phyloP scores from a whole-genome alignment of 2,113 vertebrate genomes.

The Chlamydotis undulata region DNA sequence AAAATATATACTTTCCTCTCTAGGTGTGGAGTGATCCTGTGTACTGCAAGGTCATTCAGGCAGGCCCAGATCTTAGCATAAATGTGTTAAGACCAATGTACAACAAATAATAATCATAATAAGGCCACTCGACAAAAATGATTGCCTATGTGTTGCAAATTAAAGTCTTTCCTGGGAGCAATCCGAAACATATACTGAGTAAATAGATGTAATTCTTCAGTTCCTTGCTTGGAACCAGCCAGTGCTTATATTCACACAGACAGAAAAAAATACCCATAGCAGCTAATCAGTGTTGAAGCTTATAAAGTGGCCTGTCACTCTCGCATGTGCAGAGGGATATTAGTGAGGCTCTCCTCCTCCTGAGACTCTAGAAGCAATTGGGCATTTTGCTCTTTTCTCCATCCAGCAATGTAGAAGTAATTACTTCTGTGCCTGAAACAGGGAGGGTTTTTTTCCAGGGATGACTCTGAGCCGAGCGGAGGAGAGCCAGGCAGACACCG shows the following conservation, averaged over 20 bases:
- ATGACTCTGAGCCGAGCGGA: not conserved
- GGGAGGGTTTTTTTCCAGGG: not conserved
- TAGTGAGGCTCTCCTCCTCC: not conserved
- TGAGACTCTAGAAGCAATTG: not conserved
- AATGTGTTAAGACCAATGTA: not conserved
- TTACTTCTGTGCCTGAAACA: not conserved
- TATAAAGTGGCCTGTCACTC: conserved; percentile 34
- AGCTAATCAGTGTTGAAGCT: not conserved
- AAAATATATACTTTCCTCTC: not conserved
- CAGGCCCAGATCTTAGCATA: not conserved
- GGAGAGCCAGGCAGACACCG: not conserved
- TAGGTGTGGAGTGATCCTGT: not conserved
- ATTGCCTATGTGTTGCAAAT: conserved; percentile 9
- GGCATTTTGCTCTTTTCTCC: not conserved
- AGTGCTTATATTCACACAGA: not conserved
- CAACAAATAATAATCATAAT: conserved; percentile 15
- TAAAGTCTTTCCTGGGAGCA: conserved; percentile 11
- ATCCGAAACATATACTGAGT: not conserved
- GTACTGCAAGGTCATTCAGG: not conserved
- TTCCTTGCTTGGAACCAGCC: not conserved
- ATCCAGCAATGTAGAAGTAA: not conserved
- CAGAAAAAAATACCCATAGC: not conserved
- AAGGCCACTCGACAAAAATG: not conserved
- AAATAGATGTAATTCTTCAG: conserved; percentile 33
- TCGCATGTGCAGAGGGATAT: not conserved